These are phyloP conservation scores for Suncus etruscus DNA, from an alignment of 2,113 vertebrate species.

Conservation along the genomic window DNA sequence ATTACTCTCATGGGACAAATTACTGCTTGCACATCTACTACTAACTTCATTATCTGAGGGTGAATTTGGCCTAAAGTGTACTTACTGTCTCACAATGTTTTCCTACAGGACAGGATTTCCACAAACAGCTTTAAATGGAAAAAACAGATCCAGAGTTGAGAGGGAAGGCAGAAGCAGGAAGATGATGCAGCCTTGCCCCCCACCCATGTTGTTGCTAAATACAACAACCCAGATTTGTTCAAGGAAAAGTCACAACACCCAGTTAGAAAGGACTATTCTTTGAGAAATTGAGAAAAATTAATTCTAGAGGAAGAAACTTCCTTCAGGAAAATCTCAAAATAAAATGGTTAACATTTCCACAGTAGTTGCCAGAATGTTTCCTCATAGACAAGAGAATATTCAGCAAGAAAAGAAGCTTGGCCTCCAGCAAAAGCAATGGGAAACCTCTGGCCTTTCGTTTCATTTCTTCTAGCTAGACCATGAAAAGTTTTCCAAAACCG, in stretches of 20 bases:
- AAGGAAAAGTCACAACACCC: slow-evolving; percentile 50
- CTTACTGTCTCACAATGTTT: slow-evolving; percentile 69
- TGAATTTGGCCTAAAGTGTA: slow-evolving; percentile 64
- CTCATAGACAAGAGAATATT: slow-evolving; percentile 53
- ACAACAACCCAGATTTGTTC: slow-evolving; percentile 64
- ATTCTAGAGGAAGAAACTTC: slow-evolving; percentile 64
- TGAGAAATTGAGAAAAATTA: slow-evolving; percentile 57
- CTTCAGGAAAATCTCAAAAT: slow-evolving; percentile 66
- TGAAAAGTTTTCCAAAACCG: slow-evolving; percentile 72
- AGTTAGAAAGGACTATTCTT: slow-evolving; percentile 68
- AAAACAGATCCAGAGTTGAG: slow-evolving; percentile 58
- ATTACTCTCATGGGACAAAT: slow-evolving; percentile 60
- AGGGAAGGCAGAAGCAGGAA: neutral
- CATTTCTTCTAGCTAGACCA: slow-evolving; percentile 65
- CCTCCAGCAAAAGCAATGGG: slow-evolving; percentile 52
- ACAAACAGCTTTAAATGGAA: slow-evolving; percentile 70
- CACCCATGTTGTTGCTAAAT: slow-evolving; percentile 11
- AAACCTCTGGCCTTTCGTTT: slow-evolving; percentile 66
- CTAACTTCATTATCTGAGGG: slow-evolving; percentile 63
- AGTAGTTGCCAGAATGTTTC: slow-evolving; percentile 24
- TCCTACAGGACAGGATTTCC: slow-evolving; percentile 67
- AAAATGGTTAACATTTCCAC: slow-evolving; percentile 64
- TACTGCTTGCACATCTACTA: slow-evolving; percentile 35
- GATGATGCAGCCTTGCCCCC: slow-evolving; percentile 6
- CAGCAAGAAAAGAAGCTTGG: slow-evolving; percentile 57